Percentiles rank a stretch among this genome's conserved stretches.
These are phyloP conservation scores for Oscheius sp. DNA, from an alignment of 2,888 invertebrate genomes.

Conservation along the genomic window DNA sequence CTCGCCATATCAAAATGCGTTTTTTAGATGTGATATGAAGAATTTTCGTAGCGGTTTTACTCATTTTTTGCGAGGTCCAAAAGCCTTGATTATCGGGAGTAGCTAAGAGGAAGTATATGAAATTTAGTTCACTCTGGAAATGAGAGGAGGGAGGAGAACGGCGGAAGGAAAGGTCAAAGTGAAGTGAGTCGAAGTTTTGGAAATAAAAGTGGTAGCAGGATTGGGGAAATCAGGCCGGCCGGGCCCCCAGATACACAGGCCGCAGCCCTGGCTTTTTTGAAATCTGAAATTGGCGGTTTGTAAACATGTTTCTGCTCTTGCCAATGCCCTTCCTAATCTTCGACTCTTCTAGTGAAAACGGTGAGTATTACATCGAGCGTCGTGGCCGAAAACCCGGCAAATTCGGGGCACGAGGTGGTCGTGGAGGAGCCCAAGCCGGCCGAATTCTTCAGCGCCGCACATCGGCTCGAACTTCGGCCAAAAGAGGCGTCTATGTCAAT, in stretches of 20 bases:
- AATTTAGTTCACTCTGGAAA: slow-evolving; percentile 37
- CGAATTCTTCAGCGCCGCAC: slow-evolving; percentile 6
- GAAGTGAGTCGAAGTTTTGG: not conserved
- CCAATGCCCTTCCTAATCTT: no score
- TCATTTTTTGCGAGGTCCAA: no score
- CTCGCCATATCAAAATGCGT: no score
- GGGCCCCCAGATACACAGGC: no score
- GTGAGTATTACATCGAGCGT: slow-evolving; percentile 20
- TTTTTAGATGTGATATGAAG: no score
- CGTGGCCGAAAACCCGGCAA: slow-evolving; percentile 19
- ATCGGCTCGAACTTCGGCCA: not conserved
- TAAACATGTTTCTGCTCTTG: no score
- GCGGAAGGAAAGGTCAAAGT: slow-evolving; percentile 22
- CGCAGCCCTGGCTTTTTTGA: no score
- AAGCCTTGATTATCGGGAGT: no score
- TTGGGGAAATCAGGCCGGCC: no score
- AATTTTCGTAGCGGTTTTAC: no score
- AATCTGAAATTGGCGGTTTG: no score
- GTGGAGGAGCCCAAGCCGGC: not conserved
- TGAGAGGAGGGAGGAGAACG: slow-evolving; percentile 23
- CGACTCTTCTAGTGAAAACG: slow-evolving; percentile 11
- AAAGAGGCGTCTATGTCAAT: not conserved
- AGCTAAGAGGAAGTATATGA: not conserved
- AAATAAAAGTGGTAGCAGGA: no score
- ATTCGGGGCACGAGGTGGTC: not conserved